A percentile compares a stretch with the other conserved stretches of the same genome.
These are phyloP conservation scores for Bradynema listronoti DNA, from an alignment of 1,140 invertebrate genomes.

Conservation along the genomic window DNA sequence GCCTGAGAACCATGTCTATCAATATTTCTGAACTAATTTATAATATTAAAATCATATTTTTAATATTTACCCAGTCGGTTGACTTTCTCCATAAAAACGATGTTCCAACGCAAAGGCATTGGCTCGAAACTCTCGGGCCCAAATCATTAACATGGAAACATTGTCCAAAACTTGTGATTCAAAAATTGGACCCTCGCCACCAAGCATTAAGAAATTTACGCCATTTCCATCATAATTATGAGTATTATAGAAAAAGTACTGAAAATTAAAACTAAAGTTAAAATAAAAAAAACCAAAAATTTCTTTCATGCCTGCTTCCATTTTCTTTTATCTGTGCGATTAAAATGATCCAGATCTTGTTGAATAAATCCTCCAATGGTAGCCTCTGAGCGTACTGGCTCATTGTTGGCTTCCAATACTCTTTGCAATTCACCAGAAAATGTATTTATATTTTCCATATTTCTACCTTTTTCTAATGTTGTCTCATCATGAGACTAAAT, in stretches of 20 bases:
- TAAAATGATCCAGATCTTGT: conserved; percentile 11
- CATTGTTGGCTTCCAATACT: conserved; percentile 2
- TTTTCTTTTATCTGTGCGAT: neutral
- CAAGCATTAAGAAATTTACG: conserved; percentile 8
- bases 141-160: conserved; percentile 5
- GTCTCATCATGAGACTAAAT: neutral
- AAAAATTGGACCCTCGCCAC: conserved; percentile 6
- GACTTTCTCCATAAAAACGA: conserved; percentile 7
- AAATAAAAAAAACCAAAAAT: neutral
- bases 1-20: neutral
- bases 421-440: conserved; percentile 2
- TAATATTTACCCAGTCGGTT: neutral
- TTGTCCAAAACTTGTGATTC: conserved; percentile 5
- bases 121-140: conserved; percentile 1
- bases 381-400: neutral
- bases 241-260: conserved; percentile 10
- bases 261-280: neutral
- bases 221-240: neutral
- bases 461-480: neutral
- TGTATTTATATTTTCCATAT: conserved; percentile 5
- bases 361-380: conserved; percentile 5
- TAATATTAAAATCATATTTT: neutral
- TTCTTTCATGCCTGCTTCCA: neutral
- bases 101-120: neutral
- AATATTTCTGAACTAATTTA: neutral